A percentile compares a stretch with the other conserved stretches of the same genome.
These are phyloP conservation scores for Aphidoletes aphidimyza DNA, from an alignment of 2,888 invertebrate genomes.

Conservation along the genomic window DNA sequence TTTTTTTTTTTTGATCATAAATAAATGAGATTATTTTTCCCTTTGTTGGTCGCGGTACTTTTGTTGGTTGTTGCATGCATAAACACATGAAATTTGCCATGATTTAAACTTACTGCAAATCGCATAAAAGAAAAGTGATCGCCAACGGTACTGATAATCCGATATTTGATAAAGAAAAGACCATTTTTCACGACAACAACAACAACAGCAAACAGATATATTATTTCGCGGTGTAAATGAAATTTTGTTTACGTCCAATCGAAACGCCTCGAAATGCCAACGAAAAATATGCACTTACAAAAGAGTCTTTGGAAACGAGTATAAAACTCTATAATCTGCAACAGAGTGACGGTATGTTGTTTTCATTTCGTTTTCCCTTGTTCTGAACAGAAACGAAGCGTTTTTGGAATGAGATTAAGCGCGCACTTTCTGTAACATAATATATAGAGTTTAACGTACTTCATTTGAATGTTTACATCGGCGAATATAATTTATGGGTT, in stretches of 20 bases:
- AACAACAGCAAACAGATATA: too few relatives aligned
- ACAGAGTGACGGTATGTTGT: too few relatives aligned
- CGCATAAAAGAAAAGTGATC: not conserved
- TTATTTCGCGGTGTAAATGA: not conserved
- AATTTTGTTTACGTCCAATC: too few relatives aligned
- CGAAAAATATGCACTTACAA: too few relatives aligned
- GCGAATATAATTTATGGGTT: constrained; percentile 3
- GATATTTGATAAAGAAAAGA: constrained; percentile 23
- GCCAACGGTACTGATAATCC: constrained; percentile 37
- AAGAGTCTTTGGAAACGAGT: too few relatives aligned
- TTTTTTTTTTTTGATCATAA: not conserved
- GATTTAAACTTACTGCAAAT: not conserved
- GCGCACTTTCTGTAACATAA: constrained; percentile 13
- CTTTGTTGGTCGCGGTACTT: not conserved
- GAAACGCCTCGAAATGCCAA: too few relatives aligned
- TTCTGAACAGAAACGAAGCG: too few relatives aligned
- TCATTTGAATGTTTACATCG: not conserved
- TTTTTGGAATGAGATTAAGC: not conserved
- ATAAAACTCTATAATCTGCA: too few relatives aligned
- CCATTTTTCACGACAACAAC: constrained; percentile 16
- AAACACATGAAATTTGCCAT: not conserved
- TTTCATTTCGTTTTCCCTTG: too few relatives aligned
- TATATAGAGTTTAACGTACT: not conserved
- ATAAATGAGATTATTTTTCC: constrained; percentile 21
- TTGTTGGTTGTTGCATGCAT: not conserved